These are phyloP conservation scores for Patiria miniata DNA, from an alignment of 35 echinoderm and acorn worm species.

Conservation along the genomic window DNA sequence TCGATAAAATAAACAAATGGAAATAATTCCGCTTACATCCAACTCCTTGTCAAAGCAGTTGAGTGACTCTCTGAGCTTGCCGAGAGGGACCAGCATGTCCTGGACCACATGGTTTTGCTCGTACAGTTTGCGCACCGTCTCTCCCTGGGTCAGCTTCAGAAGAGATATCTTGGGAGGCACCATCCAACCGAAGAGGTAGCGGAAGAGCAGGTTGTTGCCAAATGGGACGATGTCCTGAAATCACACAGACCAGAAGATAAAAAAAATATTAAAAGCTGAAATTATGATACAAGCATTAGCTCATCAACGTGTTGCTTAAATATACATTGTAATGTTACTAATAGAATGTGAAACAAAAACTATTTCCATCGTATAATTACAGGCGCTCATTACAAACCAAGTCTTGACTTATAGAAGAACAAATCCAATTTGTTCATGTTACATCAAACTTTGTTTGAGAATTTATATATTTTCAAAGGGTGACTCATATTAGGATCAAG, in stretches of 20 bases:
- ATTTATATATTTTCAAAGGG: too few relatives aligned
- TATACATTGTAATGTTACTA: too few relatives aligned
- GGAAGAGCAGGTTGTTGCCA: constrained; percentile 87
- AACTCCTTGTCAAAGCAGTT: constrained; percentile 75
- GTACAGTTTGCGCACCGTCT: constrained; percentile 73
- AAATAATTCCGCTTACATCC: constrained; percentile 55
- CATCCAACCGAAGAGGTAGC: constrained; percentile 90
- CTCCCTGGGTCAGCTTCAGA: constrained; percentile 84
- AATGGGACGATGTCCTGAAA: constrained; percentile 94
- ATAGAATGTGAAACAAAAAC: too few relatives aligned
- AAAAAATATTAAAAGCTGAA: neutral
- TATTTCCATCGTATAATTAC: too few relatives aligned
- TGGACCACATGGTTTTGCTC: constrained; percentile 86
- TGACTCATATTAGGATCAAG: too few relatives aligned
- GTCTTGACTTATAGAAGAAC: too few relatives aligned
- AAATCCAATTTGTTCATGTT: too few relatives aligned
- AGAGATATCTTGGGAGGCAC: constrained; percentile 92
- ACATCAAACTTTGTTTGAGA: too few relatives aligned
- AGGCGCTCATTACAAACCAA: too few relatives aligned
- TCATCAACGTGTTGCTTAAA: too few relatives aligned
- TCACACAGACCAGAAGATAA: neutral
- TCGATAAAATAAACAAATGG: neutral
- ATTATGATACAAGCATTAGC: too few relatives aligned
- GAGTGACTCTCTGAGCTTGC: constrained; percentile 47
- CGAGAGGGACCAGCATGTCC: constrained; percentile 90